These are phyloP conservation scores for Glaucidium brasilianum DNA, from an alignment of 2,113 vertebrate genomes.

Conservation along the genomic window DNA sequence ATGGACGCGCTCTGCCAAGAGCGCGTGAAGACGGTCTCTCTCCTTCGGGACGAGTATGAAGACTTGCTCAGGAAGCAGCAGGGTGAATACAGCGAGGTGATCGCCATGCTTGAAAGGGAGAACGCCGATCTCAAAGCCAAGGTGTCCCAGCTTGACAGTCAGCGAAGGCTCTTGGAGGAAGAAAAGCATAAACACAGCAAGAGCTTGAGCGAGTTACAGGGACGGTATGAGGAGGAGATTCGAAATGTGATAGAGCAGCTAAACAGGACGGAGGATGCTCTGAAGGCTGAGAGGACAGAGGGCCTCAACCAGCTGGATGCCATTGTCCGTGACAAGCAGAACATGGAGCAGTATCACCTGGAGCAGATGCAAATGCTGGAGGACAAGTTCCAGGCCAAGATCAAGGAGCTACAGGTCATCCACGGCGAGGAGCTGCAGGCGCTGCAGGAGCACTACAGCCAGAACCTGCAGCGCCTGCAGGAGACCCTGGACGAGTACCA, in stretches of 20 bases:
- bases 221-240: slow-evolving; percentile 78
- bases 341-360: slow-evolving; percentile 78
- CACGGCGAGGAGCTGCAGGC: slow-evolving; percentile 84
- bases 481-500: slow-evolving; percentile 68
- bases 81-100: slow-evolving; percentile 75
- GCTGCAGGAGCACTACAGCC: slow-evolving; percentile 80
- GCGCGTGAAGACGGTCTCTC: slow-evolving; percentile 73
- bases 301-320: slow-evolving; percentile 78
- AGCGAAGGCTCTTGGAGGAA: slow-evolving; percentile 75
- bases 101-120: slow-evolving; percentile 79
- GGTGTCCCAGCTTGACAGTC: slow-evolving; percentile 73
- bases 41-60: slow-evolving; percentile 83
- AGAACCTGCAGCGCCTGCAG: slow-evolving; percentile 76
- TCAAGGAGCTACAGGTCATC: slow-evolving; percentile 82
- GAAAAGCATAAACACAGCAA: slow-evolving; percentile 74
- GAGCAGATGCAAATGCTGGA: slow-evolving; percentile 83
- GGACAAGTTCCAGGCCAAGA: slow-evolving; percentile 82
- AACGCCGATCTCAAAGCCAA: slow-evolving; percentile 81
- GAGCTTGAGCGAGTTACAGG: slow-evolving; percentile 75
- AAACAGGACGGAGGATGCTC: slow-evolving; percentile 72
- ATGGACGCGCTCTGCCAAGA: slow-evolving; percentile 79
- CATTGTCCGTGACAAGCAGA: slow-evolving; percentile 78
- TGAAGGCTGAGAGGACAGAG: slow-evolving; percentile 77
- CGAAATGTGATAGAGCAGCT: slow-evolving; percentile 73
- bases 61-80: slow-evolving; percentile 82